Evolutionary conservation across 2,113 vertebrate genomes (phyloP).

Genomic region (Prunella fulvescens): DNA sequence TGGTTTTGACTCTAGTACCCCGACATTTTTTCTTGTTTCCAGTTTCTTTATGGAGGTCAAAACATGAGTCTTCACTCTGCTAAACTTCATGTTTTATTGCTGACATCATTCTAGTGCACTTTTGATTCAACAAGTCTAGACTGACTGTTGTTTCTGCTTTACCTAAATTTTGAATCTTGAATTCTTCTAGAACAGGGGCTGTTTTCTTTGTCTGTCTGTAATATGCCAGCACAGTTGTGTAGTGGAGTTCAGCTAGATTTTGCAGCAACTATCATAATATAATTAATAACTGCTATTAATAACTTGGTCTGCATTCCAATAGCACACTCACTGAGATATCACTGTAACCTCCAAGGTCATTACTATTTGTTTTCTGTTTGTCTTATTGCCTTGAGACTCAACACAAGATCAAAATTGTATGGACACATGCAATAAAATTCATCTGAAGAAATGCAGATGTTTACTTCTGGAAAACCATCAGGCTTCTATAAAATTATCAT

Average conservation of each 20-base stretch:
- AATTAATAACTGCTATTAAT: conserved; percentile 1
- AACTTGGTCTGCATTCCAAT: neutral
- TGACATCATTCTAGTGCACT: neutral
- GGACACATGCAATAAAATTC: neutral
- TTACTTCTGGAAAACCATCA: neutral
- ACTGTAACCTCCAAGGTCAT: neutral
- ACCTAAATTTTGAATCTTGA: neutral
- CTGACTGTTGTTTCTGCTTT: neutral
- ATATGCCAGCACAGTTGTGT: neutral
- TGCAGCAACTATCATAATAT: neutral
- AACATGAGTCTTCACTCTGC: neutral
- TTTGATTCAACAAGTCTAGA: neutral
- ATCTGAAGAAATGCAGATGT: neutral
- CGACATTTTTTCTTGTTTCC: neutral
- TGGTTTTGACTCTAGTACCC: neutral
- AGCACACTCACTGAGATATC: neutral
- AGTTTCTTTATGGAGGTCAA: neutral
- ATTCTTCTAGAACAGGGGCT: neutral
- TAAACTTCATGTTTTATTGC: neutral
- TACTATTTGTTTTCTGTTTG: neutral
- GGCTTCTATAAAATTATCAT: neutral
- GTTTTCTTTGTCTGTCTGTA: neutral
- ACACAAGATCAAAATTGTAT: neutral
- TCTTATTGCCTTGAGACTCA: neutral
- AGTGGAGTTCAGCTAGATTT: neutral